Conservation (phyloP, 2,797 vertebrate species). For the Xiphorhynchus erythropygius region DNA sequence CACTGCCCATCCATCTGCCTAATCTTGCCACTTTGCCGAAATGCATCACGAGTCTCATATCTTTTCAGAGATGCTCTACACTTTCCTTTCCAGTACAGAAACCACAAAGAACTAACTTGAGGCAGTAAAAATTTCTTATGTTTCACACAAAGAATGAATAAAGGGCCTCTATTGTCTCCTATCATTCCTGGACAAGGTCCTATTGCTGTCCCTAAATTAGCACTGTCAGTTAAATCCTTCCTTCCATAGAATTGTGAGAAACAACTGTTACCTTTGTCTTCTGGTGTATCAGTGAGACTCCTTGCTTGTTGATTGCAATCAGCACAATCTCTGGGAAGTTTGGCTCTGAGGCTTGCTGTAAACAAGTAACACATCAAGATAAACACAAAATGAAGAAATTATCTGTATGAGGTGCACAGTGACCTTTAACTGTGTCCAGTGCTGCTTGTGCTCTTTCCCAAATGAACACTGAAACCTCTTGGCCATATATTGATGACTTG, state of each 20-base stretch:
- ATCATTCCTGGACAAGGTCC: not conserved
- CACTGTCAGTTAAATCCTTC: not conserved
- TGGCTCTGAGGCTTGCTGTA: conserved; percentile 92
- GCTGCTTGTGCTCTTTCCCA: not conserved
- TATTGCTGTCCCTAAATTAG: not conserved
- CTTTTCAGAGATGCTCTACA: not conserved
- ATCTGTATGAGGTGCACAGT: not conserved
- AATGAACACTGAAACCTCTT: not conserved
- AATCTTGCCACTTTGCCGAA: not conserved
- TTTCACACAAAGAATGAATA: not conserved
- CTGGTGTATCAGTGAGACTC: conserved; percentile 88
- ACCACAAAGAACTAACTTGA: not conserved
- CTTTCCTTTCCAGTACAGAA: not conserved
- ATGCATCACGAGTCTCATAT: not conserved
- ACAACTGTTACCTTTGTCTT: conserved; percentile 88
- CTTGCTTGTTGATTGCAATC: conserved; percentile 92
- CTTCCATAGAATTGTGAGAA: not conserved
- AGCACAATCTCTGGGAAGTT: conserved; percentile 89
- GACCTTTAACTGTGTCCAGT: not conserved
- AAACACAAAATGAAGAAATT: not conserved
- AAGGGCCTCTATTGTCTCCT: not conserved
- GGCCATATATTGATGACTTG: not conserved
- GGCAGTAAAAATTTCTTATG: not conserved
- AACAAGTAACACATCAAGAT: not conserved
- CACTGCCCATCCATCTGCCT: not conserved